These are phyloP conservation scores for Cosmia trapezina DNA, from an alignment of 2,888 invertebrate genomes.

Conservation along the genomic window DNA sequence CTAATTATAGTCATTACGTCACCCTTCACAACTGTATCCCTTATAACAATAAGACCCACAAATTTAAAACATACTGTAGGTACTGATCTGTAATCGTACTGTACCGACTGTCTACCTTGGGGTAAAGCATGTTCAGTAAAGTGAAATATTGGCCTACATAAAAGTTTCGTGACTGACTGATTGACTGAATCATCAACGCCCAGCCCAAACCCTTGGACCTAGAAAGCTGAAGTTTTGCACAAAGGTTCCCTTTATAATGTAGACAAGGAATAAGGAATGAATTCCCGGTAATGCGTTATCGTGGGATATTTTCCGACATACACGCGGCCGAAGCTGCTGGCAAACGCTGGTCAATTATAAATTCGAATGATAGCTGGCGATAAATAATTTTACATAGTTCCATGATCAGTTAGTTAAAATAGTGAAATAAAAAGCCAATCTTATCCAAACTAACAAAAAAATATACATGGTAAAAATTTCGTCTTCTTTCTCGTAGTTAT, in stretches of 20 bases:
- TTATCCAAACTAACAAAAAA: neutral
- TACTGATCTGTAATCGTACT: too few relatives aligned
- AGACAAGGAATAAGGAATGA: too few relatives aligned
- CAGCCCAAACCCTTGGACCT: too few relatives aligned
- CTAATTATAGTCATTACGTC: slow-evolving; percentile 28
- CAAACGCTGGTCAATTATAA: neutral
- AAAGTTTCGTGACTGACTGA: neutral
- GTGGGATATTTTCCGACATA: too few relatives aligned
- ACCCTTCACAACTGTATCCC: slow-evolving; percentile 17
- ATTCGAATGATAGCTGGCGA: neutral
- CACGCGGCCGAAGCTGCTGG: too few relatives aligned
- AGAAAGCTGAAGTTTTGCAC: too few relatives aligned
- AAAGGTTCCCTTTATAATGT: too few relatives aligned
- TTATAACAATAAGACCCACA: neutral
- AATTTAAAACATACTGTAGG: slow-evolving; percentile 9
- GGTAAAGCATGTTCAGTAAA: neutral
- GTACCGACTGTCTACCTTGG: too few relatives aligned
- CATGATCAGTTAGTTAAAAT: neutral
- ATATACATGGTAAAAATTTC: neutral
- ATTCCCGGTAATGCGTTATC: too few relatives aligned
- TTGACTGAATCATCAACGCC: too few relatives aligned
- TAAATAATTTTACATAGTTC: neutral
- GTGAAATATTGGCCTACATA: neutral
- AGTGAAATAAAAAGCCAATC: neutral
- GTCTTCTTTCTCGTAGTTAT: too few relatives aligned